A percentile compares a stretch with the other conserved stretches of the same genome.
These are phyloP conservation scores for Kryptopterus vitreolus DNA, from an alignment of 2,797 vertebrate species.

Conservation along the genomic window DNA sequence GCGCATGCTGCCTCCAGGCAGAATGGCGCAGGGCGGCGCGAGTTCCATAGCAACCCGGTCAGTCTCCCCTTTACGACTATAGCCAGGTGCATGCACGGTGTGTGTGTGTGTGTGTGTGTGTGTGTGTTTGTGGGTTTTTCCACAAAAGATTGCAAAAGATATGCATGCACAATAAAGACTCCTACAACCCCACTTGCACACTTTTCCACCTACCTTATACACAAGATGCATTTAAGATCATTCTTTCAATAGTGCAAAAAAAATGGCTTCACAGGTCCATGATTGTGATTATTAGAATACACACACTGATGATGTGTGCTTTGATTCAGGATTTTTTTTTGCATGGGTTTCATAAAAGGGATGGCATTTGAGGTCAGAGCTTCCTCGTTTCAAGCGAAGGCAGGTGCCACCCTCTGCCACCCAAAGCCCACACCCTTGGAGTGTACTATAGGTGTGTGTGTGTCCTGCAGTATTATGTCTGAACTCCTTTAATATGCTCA, in stretches of 20 bases:
- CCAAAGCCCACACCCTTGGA: slow-evolving; percentile 3
- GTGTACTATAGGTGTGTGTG: neutral
- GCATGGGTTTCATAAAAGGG: neutral
- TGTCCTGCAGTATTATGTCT: neutral
- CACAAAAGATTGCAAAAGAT: neutral
- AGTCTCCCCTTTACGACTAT: slow-evolving; percentile 16
- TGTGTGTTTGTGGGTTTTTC: neutral
- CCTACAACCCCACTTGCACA: neutral
- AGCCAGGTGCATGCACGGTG: slow-evolving; percentile 12
- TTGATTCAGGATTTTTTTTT: neutral
- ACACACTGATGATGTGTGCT: neutral
- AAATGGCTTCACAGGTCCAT: too few relatives aligned
- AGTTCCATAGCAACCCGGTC: slow-evolving; percentile 45
- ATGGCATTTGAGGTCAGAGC: neutral
- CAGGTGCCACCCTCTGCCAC: slow-evolving; percentile 5
- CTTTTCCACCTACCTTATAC: neutral
- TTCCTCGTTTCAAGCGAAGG: neutral
- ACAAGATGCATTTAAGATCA: neutral
- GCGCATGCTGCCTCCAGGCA: slow-evolving; percentile 1
- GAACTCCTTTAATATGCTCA: neutral
- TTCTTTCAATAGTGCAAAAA: neutral
- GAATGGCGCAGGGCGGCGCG: slow-evolving; percentile 37
- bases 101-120: too few relatives aligned
- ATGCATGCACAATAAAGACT: neutral
- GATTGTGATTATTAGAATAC: neutral